These are phyloP conservation scores for Struthio camelus DNA, from an alignment of 2,113 vertebrate species.

Conservation along the genomic window DNA sequence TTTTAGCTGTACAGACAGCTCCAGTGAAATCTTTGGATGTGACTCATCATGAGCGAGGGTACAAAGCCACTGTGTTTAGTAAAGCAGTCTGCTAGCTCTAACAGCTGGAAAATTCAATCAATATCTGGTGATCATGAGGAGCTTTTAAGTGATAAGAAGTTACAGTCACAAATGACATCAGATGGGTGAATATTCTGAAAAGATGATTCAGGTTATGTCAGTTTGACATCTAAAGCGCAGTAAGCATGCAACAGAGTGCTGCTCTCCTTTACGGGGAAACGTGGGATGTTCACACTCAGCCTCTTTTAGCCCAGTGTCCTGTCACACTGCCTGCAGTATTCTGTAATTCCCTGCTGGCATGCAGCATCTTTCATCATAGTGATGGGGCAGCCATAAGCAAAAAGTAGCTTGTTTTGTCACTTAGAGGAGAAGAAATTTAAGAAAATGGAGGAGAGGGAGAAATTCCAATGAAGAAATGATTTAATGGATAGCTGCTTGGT, in stretches of 20 bases:
- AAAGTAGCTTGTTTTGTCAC: background rate
- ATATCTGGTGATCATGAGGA: background rate
- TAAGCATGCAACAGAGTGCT: background rate
- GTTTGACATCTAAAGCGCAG: background rate
- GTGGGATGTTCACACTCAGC: background rate
- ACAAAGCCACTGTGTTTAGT: accelerated
- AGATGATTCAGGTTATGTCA: background rate
- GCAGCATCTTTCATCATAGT: accelerated
- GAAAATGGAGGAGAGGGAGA: background rate
- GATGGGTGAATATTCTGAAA: background rate
- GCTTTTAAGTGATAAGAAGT: background rate
- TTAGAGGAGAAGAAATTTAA: background rate
- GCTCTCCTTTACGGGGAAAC: accelerated
- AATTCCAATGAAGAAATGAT: accelerated
- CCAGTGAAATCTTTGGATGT: background rate
- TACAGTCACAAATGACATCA: background rate
- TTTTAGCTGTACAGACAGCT: background rate
- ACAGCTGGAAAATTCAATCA: background rate
- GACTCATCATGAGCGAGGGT: background rate
- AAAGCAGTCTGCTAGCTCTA: background rate
- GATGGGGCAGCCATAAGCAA: background rate
- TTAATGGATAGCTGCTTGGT: background rate
- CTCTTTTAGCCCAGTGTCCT: background rate
- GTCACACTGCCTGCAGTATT: accelerated
- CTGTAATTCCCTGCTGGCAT: background rate